These are phyloP conservation scores for Thymelicus lineola DNA, from an alignment of 2,888 invertebrate genomes.

Conservation along the genomic window DNA sequence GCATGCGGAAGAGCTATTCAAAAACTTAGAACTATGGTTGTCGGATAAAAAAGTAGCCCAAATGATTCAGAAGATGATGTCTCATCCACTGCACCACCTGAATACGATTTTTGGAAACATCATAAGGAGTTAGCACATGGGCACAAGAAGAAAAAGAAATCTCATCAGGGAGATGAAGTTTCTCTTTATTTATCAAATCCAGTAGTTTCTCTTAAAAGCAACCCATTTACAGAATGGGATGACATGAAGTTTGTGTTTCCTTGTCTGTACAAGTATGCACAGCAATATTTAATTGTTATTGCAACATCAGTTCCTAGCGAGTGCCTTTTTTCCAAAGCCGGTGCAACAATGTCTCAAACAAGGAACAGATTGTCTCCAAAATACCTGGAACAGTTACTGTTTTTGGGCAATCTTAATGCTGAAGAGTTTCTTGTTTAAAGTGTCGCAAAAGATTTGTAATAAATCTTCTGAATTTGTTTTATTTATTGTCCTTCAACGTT, in stretches of 20 bases:
- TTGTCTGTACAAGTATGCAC: constrained; percentile 46
- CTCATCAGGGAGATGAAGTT: constrained; percentile 47
- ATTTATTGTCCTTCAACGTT: no score
- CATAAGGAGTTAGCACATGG: constrained; percentile 50
- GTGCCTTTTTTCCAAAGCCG: constrained; percentile 46
- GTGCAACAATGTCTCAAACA: no score
- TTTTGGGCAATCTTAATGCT: no score
- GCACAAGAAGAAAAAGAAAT: constrained; percentile 42
- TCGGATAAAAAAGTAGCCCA: constrained; percentile 39
- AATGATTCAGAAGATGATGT: constrained; percentile 50
- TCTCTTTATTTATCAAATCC: constrained; percentile 48
- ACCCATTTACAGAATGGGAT: constrained; percentile 51
- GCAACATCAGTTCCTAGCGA: constrained; percentile 56
- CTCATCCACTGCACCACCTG: constrained; percentile 44
- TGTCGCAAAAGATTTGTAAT: no score
- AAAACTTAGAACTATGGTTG: constrained; percentile 43
- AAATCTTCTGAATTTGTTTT: no score
- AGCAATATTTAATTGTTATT: constrained; percentile 51
- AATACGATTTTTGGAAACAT: constrained; percentile 51
- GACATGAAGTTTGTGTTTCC: constrained; percentile 51
- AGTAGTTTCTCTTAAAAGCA: constrained; percentile 47
- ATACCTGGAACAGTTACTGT: no score
- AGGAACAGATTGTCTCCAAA: no score
- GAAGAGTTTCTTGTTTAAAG: no score
- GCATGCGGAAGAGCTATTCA: constrained; percentile 48